Percentiles rank a stretch among this genome's conserved stretches.
phyloP scores from a whole-genome alignment of 2,797 vertebrate species.

The Anabas testudineus region DNA sequence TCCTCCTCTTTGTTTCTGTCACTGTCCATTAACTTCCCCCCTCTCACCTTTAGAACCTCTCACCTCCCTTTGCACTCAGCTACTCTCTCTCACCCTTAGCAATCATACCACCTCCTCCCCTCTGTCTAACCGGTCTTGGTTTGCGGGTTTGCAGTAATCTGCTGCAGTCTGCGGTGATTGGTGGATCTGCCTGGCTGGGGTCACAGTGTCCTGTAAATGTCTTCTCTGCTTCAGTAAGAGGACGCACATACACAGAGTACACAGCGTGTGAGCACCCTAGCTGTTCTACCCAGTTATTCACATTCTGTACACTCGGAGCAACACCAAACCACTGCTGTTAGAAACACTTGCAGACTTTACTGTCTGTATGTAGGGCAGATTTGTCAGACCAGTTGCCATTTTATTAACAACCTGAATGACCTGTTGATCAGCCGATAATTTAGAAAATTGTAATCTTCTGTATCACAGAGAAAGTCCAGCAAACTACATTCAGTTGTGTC shows the following conservation, averaged over 20 bases:
- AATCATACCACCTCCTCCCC: background rate
- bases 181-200: conserved; percentile 45
- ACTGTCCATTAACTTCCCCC: conserved; percentile 19
- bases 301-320: conserved; percentile 4
- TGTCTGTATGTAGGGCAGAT: background rate
- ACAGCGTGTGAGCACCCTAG: background rate
- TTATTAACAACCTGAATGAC: background rate
- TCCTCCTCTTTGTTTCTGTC: background rate
- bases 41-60: conserved; percentile 35
- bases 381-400: background rate
- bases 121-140: conserved; percentile 24
- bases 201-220: conserved; percentile 59
- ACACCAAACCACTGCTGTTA: conserved; percentile 24
- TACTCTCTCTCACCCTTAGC: conserved; percentile 30
- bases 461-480: background rate
- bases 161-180: conserved; percentile 59
- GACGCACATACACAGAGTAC: conserved; percentile 20
- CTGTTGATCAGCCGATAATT: background rate
- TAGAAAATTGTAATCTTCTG: background rate
- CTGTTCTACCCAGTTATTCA: conserved; percentile 17
- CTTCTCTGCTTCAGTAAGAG: conserved; percentile 18
- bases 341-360: conserved; percentile 21
- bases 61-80: conserved; percentile 1
- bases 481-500: too few species aligned
- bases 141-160: conserved; percentile 48